Conservation (phyloP, 1,140 invertebrate genomes). For the Lanistes nyassanus region DNA sequence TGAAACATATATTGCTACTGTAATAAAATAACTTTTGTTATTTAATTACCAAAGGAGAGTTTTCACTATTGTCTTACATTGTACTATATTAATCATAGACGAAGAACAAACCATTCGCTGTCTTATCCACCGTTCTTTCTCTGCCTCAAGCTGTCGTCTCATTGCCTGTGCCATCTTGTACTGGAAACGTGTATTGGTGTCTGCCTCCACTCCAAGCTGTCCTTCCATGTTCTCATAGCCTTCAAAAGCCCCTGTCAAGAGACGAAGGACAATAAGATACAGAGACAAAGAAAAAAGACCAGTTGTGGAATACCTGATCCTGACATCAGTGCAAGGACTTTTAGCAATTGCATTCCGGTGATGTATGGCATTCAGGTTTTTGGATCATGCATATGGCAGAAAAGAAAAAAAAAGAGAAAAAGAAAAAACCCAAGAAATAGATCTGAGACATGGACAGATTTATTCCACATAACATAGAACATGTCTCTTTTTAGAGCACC, state of each 20-base stretch:
- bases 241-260: constrained; percentile 51
- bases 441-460: too few relatives aligned
- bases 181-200: constrained; percentile 56
- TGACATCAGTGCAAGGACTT: not conserved
- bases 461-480: too few relatives aligned
- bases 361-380: too few relatives aligned
- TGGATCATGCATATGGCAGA: too few relatives aligned
- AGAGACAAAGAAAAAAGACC: not conserved
- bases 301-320: too few relatives aligned
- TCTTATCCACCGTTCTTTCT: constrained; percentile 24
- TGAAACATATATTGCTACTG: too few relatives aligned
- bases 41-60: too few relatives aligned
- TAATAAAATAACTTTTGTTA: too few relatives aligned
- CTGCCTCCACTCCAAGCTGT: constrained; percentile 42
- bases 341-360: not conserved
- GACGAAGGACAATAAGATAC: constrained; percentile 8
- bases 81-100: too few relatives aligned
- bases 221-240: constrained; percentile 50
- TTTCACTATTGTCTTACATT: too few relatives aligned
- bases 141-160: constrained; percentile 29
- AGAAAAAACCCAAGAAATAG: too few relatives aligned
- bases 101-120: constrained; percentile 10
- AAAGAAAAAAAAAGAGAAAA: too few relatives aligned
- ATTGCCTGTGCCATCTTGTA: constrained; percentile 49
- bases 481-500: not conserved